Conservation (phyloP, 2,113 vertebrate genomes). For the Erythrolamprus reginae region DNA sequence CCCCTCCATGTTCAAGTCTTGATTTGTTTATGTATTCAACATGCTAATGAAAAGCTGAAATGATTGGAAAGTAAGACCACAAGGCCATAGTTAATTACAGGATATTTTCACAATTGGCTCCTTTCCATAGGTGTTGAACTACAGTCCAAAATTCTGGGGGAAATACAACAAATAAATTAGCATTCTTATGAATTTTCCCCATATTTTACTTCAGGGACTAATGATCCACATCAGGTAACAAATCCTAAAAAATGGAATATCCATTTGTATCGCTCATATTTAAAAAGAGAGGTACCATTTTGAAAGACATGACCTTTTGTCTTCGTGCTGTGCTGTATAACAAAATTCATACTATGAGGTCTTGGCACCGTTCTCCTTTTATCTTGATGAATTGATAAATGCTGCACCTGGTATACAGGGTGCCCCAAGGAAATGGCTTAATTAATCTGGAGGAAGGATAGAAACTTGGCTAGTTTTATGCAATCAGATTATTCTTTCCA, state of each 20-base stretch:
- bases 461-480: not conserved
- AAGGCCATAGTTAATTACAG: not conserved
- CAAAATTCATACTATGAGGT: not conserved
- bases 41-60: not conserved
- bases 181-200: not conserved
- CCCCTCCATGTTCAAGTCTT: not conserved
- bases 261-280: not conserved
- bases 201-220: not conserved
- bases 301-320: not conserved
- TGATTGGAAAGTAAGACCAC: not conserved
- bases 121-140: not conserved
- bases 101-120: not conserved
- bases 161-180: not conserved
- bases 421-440: constrained; percentile 6
- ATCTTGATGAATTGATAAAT: constrained; percentile 1
- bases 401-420: constrained; percentile 1
- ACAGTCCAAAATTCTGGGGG: not conserved
- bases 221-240: not conserved
- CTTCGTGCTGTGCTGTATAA: not conserved
- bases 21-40: not conserved
- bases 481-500: not conserved
- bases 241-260: not conserved
- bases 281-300: not conserved
- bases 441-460: not conserved
- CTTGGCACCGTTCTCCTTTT: not conserved